Percentiles rank a stretch among this genome's conserved stretches.
These are phyloP conservation scores for Atta texana DNA, from an alignment of 1,140 invertebrate genomes.

Conservation along the genomic window DNA sequence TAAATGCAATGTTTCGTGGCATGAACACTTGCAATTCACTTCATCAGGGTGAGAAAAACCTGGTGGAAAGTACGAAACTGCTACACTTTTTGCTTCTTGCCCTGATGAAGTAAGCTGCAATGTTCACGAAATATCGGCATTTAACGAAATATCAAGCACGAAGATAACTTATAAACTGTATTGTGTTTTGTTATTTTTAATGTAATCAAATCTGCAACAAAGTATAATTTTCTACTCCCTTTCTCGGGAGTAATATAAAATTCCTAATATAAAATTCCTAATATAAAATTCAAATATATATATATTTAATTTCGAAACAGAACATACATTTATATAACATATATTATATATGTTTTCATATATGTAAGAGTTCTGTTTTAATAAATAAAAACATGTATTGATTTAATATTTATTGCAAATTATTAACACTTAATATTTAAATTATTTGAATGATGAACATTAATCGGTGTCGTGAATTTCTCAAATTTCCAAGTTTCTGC, in stretches of 20 bases:
- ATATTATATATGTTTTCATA: neutral
- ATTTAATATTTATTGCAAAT: neutral
- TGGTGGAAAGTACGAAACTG: no score
- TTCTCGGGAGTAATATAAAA: neutral
- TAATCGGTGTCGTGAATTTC: constrained; percentile 18
- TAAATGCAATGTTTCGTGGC: no score
- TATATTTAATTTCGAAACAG: neutral
- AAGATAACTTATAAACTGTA: neutral
- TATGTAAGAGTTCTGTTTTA: neutral
- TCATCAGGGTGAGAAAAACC: no score
- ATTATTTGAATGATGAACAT: constrained; percentile 25
- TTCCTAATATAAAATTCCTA: neutral
- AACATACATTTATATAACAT: neutral
- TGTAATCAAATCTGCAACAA: neutral
- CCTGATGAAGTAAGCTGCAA: no score
- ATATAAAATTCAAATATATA: neutral
- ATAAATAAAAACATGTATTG: neutral
- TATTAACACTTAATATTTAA: neutral
- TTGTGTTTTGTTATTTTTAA: neutral
- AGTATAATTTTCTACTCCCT: neutral
- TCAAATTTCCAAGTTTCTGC: constrained; percentile 31
- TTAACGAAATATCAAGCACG: no score
- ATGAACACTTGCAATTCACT: no score
- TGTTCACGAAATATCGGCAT: no score
- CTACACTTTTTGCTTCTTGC: no score